Conservation (phyloP, 23 tunicate genomes). For the Halocynthia roretzi region DNA sequence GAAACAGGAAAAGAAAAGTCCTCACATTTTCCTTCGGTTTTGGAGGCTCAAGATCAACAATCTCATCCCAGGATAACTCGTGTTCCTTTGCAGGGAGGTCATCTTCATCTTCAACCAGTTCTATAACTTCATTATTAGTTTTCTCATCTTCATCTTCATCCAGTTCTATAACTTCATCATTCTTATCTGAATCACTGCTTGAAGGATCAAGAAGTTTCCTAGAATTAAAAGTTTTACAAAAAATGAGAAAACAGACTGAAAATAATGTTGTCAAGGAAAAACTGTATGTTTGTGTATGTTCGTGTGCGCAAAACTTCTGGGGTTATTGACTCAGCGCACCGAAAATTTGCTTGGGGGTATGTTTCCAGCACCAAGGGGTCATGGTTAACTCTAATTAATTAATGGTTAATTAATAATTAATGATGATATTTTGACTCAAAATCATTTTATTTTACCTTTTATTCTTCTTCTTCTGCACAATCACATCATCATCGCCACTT, state of each 20-base stretch:
- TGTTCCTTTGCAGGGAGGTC: constrained; percentile 9
- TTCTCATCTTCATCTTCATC: neutral
- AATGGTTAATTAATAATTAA: no score
- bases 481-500: no score
- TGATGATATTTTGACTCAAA: no score
- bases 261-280: neutral
- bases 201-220: neutral
- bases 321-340: no score
- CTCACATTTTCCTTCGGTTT: no score
- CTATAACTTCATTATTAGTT: neutral
- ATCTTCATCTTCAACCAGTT: neutral
- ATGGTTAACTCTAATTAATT: no score
- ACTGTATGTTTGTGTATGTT: neutral
- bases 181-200: neutral
- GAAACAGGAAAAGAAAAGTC: no score
- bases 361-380: no score
- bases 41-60: constrained; percentile 16
- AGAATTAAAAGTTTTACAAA: neutral
- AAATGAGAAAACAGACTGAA: neutral
- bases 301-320: neutral
- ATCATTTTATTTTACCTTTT: no score
- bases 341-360: no score
- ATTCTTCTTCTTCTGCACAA: no score
- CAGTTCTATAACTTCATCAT: neutral
- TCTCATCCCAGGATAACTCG: constrained; percentile 27